Conservation (phyloP, 2,113 vertebrate species). For the Isichthys henryi region DNA sequence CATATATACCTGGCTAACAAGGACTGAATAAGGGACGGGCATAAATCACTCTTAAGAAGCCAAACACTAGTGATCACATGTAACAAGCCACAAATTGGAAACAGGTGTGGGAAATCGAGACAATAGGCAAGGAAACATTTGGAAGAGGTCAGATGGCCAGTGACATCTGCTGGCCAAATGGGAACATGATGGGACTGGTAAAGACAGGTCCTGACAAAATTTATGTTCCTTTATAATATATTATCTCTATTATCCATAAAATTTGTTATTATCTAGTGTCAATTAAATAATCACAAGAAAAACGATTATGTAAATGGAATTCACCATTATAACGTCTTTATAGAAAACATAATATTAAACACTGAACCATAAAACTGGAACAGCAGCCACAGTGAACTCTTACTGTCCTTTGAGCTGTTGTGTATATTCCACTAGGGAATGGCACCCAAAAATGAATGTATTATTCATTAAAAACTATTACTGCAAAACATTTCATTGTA, state of each 20-base stretch:
- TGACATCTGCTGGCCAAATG: background rate
- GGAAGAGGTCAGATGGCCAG: background rate
- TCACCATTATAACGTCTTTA: background rate
- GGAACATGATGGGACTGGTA: background rate
- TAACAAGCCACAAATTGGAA: background rate
- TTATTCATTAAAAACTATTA: background rate
- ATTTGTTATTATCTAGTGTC: background rate
- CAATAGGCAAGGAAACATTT: background rate
- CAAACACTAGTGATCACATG: background rate
- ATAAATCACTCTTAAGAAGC: background rate
- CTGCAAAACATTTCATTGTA: background rate
- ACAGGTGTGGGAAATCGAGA: background rate
- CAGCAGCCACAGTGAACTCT: background rate
- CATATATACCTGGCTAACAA: background rate
- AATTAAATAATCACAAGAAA: background rate
- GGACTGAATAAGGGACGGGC: background rate
- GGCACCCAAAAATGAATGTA: background rate
- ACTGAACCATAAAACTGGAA: background rate
- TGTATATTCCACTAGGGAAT: background rate
- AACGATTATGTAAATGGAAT: background rate
- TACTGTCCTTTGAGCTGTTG: background rate
- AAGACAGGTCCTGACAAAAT: background rate
- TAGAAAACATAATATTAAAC: background rate
- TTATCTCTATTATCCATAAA: background rate
- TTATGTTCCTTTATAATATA: background rate